A percentile compares a stretch with the other conserved stretches of the same genome.
Evolutionary conservation across 2,888 invertebrate genomes (phyloP).

Genomic region (Ichneumoninae sp.): DNA sequence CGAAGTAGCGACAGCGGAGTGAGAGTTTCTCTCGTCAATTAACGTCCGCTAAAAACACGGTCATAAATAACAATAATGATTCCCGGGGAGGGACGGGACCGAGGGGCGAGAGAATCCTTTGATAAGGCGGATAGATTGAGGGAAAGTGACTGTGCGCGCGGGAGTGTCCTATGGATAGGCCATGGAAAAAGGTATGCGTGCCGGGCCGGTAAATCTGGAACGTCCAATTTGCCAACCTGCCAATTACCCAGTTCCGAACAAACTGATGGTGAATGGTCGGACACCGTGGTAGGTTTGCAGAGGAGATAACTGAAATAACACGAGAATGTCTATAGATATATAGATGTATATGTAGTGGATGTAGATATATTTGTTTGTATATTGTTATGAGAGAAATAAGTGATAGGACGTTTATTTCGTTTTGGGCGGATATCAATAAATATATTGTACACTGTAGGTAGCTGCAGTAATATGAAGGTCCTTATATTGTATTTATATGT

Average conservation of each 20-base stretch:
- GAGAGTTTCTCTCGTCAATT: conserved; percentile 47
- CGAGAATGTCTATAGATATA: not conserved
- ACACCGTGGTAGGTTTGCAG: not conserved
- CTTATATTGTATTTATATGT: no score
- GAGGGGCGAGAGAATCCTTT: conserved; percentile 21
- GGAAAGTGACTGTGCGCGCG: not conserved
- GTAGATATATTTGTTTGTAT: no score
- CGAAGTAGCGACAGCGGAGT: not conserved
- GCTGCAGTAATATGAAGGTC: no score
- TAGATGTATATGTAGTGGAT: no score
- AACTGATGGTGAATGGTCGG: conserved; percentile 38
- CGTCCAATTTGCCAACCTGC: conserved; percentile 62
- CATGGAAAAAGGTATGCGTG: not conserved
- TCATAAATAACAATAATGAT: conserved; percentile 57
- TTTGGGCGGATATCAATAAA: no score
- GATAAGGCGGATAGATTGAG: not conserved
- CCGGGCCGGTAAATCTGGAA: conserved; percentile 55
- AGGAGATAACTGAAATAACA: not conserved
- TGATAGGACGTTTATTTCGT: not conserved
- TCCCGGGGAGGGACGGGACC: conserved; percentile 18
- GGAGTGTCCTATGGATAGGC: conserved; percentile 5
- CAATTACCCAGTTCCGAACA: conserved; percentile 58
- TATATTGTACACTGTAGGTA: no score
- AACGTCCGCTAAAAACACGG: conserved; percentile 39
- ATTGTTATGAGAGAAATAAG: no score